Evolutionary conservation across 23 tunicate species (phyloP).

Genomic region (Diplosoma virens): DNA sequence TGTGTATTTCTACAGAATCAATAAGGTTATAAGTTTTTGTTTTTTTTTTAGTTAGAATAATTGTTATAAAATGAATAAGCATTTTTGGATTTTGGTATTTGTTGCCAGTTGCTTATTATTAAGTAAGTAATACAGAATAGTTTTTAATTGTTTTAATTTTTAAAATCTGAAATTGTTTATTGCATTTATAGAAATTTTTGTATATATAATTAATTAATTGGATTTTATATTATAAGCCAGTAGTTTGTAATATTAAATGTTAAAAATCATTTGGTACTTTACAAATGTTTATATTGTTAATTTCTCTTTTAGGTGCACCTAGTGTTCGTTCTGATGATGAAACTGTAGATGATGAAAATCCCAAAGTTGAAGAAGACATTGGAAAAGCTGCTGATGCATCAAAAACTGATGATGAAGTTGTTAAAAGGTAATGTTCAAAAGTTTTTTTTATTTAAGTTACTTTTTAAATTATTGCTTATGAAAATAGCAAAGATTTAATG

Average conservation of each 20-base stretch:
- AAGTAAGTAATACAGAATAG: slow-evolving; percentile 31
- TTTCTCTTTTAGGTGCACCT: slow-evolving; percentile 16
- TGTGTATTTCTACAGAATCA: too few relatives aligned
- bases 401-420: slow-evolving; percentile 97
- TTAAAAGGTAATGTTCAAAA: slow-evolving; percentile 51
- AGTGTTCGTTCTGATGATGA: slow-evolving; percentile 58
- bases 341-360: slow-evolving; percentile 41
- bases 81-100: slow-evolving; percentile 64
- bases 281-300: neutral
- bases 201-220: neutral
- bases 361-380: slow-evolving; percentile 83
- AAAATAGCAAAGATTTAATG: too few relatives aligned
- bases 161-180: neutral
- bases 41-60: neutral
- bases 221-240: neutral
- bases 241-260: neutral
- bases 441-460: neutral
- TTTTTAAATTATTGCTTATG: neutral
- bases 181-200: neutral
- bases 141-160: neutral
- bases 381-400: slow-evolving; percentile 84
- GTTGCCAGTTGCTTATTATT: slow-evolving; percentile 58
- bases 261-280: neutral
- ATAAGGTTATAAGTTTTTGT: too few relatives aligned
- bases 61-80: slow-evolving; percentile 27